Percentiles rank a stretch among this genome's conserved stretches.
phyloP scores from a whole-genome alignment of 2,113 vertebrate species.

The Butorides virescens region DNA sequence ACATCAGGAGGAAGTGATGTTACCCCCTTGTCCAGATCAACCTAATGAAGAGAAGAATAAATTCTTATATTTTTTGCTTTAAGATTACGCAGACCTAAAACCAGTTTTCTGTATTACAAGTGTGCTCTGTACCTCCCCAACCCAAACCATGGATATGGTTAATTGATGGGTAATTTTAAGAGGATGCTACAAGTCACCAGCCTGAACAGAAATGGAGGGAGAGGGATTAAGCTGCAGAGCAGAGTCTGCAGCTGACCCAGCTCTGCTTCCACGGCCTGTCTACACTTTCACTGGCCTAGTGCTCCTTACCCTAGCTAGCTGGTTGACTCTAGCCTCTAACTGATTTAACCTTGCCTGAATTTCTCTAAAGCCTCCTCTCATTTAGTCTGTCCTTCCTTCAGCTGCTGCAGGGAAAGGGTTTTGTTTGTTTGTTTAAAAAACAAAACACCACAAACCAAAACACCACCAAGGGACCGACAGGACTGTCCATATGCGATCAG shows the following conservation, averaged over 20 bases:
- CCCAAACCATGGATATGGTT: neutral
- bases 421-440: neutral
- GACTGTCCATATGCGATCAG: neutral
- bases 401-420: neutral
- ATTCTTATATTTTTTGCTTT: neutral
- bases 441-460: neutral
- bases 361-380: neutral
- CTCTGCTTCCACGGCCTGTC: neutral
- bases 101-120: neutral
- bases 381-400: neutral
- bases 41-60: neutral
- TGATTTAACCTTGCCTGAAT: neutral
- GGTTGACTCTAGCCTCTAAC: neutral
- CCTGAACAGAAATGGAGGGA: neutral
- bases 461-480: neutral
- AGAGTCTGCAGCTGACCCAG: neutral
- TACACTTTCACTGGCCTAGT: neutral
- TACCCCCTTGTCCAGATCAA: neutral
- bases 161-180: neutral
- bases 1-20: constrained; percentile 25
- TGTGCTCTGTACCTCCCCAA: neutral
- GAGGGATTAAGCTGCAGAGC: neutral
- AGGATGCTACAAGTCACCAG: neutral
- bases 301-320: neutral
- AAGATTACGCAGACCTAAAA: neutral